Percentiles rank a stretch among this genome's conserved stretches.
Conservation (phyloP, 2,888 invertebrate genomes). For the Actias luna region DNA sequence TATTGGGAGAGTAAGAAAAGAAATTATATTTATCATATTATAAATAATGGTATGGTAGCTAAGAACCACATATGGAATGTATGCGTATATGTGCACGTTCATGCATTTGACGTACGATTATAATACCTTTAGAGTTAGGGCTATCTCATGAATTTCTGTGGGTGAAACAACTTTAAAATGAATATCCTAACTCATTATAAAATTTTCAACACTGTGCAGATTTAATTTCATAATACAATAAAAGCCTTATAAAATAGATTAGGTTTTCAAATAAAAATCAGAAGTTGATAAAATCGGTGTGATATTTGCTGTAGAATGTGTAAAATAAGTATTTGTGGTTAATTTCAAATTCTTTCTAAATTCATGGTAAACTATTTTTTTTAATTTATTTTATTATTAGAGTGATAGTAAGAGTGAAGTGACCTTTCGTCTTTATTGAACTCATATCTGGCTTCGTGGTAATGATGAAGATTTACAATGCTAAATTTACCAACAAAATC, state of each 20-base stretch:
- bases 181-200: background rate
- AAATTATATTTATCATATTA: slow-evolving; percentile 14
- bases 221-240: background rate
- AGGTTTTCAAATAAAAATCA: background rate
- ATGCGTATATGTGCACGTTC: slow-evolving; percentile 16
- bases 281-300: background rate
- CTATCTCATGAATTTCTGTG: background rate
- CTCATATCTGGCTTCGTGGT: too few species aligned
- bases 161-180: background rate
- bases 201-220: background rate
- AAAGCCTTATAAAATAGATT: background rate
- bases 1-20: slow-evolving; percentile 12
- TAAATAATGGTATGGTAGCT: slow-evolving; percentile 14
- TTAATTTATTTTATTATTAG: too few species aligned
- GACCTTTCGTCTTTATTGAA: too few species aligned
- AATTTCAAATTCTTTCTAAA: too few species aligned
- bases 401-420: too few species aligned
- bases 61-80: slow-evolving; percentile 19
- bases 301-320: background rate
- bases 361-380: background rate
- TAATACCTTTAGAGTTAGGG: slow-evolving; percentile 15
- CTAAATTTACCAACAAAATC: too few species aligned
- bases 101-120: slow-evolving; percentile 15
- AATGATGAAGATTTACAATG: background rate
- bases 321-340: background rate